Evolutionary conservation across 2,888 invertebrate species (phyloP).

Genomic region (Cephus nigrinus): DNA sequence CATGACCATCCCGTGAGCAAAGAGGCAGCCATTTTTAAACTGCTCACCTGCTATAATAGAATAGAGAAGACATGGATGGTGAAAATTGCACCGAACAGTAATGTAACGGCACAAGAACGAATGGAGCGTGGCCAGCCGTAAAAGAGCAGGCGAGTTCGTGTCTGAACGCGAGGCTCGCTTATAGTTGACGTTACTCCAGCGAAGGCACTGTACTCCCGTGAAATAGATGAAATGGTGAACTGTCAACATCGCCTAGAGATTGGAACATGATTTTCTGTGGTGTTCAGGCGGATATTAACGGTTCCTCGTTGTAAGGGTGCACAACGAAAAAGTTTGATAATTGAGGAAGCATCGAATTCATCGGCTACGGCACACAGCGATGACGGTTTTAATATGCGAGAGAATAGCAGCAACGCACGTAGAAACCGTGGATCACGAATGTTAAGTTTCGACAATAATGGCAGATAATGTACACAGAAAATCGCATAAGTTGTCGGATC

Average conservation of each 20-base stretch:
- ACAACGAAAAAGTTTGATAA: neutral
- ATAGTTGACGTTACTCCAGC: neutral
- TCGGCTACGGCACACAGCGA: conserved; percentile 27
- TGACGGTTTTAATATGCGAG: conserved; percentile 48
- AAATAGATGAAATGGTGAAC: conserved; percentile 49
- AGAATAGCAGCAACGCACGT: conserved; percentile 35
- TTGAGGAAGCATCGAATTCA: conserved; percentile 19
- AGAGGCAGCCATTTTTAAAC: conserved; percentile 61
- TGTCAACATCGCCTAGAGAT: conserved; percentile 50
- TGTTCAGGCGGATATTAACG: conserved; percentile 15
- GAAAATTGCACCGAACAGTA: conserved; percentile 37
- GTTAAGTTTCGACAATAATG: conserved; percentile 55
- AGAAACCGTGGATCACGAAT: conserved; percentile 35
- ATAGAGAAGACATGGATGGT: conserved; percentile 31
- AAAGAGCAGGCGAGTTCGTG: conserved; percentile 10
- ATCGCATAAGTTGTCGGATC: conserved; percentile 55
- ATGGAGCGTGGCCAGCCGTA: conserved; percentile 35
- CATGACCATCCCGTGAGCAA: conserved; percentile 37
- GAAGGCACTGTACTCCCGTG: neutral
- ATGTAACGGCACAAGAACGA: conserved; percentile 38
- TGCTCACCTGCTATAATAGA: conserved; percentile 51
- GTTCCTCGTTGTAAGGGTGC: conserved; percentile 3
- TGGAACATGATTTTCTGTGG: conserved; percentile 42
- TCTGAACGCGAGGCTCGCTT: neutral
- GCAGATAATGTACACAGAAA: conserved; percentile 61